Conservation (phyloP, 2,797 vertebrate genomes). For the Chrosomus eos region DNA sequence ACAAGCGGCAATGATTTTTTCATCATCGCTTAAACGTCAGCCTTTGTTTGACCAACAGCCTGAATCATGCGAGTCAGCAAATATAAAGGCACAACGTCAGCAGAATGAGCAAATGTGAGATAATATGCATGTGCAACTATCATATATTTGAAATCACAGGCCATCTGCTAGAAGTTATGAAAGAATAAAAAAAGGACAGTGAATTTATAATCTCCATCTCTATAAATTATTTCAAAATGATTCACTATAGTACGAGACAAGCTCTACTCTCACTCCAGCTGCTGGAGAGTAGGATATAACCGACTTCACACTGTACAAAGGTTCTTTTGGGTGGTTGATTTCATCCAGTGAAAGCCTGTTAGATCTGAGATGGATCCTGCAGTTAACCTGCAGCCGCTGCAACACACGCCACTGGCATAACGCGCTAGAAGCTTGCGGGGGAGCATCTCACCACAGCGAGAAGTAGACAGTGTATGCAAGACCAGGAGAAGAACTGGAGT, state of each 20-base stretch:
- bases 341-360: slow-evolving; percentile 23
- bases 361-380: slow-evolving; percentile 37
- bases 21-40: slow-evolving; percentile 18
- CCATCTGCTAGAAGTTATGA: not conserved
- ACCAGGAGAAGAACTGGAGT: not conserved
- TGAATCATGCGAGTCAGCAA: slow-evolving; percentile 31
- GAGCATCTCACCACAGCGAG: not conserved
- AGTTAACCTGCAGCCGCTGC: slow-evolving; percentile 37
- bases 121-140: not conserved
- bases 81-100: slow-evolving; percentile 13
- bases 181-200: not conserved
- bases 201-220: too few relatives aligned
- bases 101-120: slow-evolving; percentile 13
- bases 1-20: slow-evolving; percentile 14
- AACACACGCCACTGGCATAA: slow-evolving; percentile 41
- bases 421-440: not conserved
- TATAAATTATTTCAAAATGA: too few relatives aligned
- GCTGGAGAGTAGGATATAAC: not conserved
- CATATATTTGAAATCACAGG: not conserved
- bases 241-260: not conserved
- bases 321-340: slow-evolving; percentile 28
- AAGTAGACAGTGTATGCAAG: slow-evolving; percentile 2
- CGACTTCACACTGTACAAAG: slow-evolving; percentile 17
- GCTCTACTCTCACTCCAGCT: not conserved
- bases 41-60: slow-evolving; percentile 28